Evolutionary conservation across 2,888 invertebrate species (phyloP).

Genomic region (Cheilosia grossa): DNA sequence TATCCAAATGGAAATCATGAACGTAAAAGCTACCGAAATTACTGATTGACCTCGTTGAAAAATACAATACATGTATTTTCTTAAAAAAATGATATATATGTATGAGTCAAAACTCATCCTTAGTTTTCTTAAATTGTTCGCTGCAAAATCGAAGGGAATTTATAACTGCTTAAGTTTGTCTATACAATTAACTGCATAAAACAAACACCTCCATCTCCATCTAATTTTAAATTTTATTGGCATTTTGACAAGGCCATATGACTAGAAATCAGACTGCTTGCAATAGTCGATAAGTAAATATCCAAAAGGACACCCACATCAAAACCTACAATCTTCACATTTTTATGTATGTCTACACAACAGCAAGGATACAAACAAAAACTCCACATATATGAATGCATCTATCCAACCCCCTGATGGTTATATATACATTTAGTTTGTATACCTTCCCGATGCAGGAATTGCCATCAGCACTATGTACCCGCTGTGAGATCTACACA

Average conservation of each 20-base stretch:
- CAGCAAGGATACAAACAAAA: neutral
- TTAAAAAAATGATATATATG: too few relatives aligned
- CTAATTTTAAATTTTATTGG: conserved; percentile 53
- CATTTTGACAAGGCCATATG: conserved; percentile 43
- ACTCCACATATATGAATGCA: neutral
- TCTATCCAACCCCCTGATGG: conserved; percentile 24
- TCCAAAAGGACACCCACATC: conserved; percentile 4
- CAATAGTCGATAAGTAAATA: conserved; percentile 33
- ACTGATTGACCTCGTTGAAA: too few relatives aligned
- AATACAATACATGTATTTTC: too few relatives aligned
- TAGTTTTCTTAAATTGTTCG: too few relatives aligned
- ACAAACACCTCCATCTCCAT: neutral
- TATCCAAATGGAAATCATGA: too few relatives aligned
- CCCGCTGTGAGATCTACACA: conserved; percentile 25
- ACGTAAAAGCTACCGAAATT: too few relatives aligned
- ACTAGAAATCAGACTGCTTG: conserved; percentile 59
- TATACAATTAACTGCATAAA: too few relatives aligned
- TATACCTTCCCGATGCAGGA: conserved; percentile 41
- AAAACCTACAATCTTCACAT: neutral
- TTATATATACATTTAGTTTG: conserved; percentile 49
- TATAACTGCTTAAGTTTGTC: too few relatives aligned
- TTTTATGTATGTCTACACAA: neutral
- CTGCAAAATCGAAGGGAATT: too few relatives aligned
- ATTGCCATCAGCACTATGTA: conserved; percentile 56
- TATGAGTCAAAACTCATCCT: too few relatives aligned